A percentile compares a stretch with the other conserved stretches of the same genome.
phyloP scores from a whole-genome alignment of 2,797 vertebrate genomes.

The Odontamblyopus rebecca region DNA sequence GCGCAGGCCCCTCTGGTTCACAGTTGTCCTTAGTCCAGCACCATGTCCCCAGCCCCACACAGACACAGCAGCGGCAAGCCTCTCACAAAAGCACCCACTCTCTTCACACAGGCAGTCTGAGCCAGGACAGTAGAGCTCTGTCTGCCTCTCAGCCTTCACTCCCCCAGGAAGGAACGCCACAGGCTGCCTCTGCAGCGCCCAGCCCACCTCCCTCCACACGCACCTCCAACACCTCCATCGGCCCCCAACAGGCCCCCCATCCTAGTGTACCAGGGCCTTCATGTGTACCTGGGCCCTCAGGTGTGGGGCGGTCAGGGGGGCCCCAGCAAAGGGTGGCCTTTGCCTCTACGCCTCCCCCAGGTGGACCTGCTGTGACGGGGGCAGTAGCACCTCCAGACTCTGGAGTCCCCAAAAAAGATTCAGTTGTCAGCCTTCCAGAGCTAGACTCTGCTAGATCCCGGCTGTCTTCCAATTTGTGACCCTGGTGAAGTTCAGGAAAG shows the following conservation, averaged over 20 bases:
- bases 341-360: slow-evolving; percentile 73
- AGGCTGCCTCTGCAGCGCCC: slow-evolving; percentile 65
- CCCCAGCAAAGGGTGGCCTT: slow-evolving; percentile 72
- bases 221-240: slow-evolving; percentile 83
- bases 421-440: slow-evolving; percentile 86
- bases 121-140: slow-evolving; percentile 83
- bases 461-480: slow-evolving; percentile 99
- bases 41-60: slow-evolving; percentile 80
- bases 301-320: slow-evolving; percentile 64
- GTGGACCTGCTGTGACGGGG: slow-evolving; percentile 63
- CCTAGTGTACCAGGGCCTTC: slow-evolving; percentile 73
- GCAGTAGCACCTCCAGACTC: slow-evolving; percentile 78
- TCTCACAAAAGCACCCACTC: slow-evolving; percentile 86
- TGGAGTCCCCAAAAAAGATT: slow-evolving; percentile 83
- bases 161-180: slow-evolving; percentile 74
- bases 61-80: slow-evolving; percentile 80
- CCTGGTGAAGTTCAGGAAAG: slow-evolving; percentile 75
- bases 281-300: slow-evolving; percentile 71
- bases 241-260: slow-evolving; percentile 69
- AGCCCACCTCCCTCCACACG: slow-evolving; percentile 79
- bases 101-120: slow-evolving; percentile 82
- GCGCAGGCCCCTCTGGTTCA: slow-evolving; percentile 79
- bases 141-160: slow-evolving; percentile 92
- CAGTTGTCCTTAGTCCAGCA: slow-evolving; percentile 91
- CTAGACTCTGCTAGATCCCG: slow-evolving; percentile 91